phyloP scores from a whole-genome alignment of 2,113 vertebrate species.

The Macrotis lagotis region DNA sequence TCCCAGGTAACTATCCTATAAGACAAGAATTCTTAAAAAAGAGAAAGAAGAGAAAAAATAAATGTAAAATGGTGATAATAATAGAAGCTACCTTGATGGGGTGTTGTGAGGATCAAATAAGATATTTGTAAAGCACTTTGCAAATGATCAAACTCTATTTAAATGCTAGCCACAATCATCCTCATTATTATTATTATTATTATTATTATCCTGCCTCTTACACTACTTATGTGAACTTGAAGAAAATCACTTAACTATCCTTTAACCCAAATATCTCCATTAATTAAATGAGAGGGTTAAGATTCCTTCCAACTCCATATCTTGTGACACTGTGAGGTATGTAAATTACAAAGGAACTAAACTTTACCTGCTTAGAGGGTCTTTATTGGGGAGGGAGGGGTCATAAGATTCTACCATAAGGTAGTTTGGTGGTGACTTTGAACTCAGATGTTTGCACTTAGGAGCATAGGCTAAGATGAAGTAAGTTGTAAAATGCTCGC shows the following conservation, averaged over 20 bases:
- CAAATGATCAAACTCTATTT: neutral
- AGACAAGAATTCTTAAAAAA: too few relatives aligned
- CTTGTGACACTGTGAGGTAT: neutral
- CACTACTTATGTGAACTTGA: neutral
- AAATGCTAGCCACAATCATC: neutral
- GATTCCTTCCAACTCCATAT: neutral
- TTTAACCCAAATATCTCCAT: neutral
- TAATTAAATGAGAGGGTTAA: neutral
- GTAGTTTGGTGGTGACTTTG: neutral
- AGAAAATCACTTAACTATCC: too few relatives aligned
- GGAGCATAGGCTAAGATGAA: neutral
- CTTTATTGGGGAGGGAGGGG: neutral
- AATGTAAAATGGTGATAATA: neutral
- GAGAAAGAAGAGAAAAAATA: too few relatives aligned
- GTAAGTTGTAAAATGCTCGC: neutral
- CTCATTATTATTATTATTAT: neutral
- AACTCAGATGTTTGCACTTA: neutral
- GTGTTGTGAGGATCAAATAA: neutral
- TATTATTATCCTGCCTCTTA: neutral
- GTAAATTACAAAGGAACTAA: neutral
- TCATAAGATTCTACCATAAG: neutral
- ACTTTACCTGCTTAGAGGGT: neutral
- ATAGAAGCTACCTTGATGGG: neutral
- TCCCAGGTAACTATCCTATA: too few relatives aligned
- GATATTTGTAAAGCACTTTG: neutral